Percentiles rank a stretch among this genome's conserved stretches.
Conservation (phyloP, 1,140 invertebrate species). For the Anoplolepis gracilipes region DNA sequence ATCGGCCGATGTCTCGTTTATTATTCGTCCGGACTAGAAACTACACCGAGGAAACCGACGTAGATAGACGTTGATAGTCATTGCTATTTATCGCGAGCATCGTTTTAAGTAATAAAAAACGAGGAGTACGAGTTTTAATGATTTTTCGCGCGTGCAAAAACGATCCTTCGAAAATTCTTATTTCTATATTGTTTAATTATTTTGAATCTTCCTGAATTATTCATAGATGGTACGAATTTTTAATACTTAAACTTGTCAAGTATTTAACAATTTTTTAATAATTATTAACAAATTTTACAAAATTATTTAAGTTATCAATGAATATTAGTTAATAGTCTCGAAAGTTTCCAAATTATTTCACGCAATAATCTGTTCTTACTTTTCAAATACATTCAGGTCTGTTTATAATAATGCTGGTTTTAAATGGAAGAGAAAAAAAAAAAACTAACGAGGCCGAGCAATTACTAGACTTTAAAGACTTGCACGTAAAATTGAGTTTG, state of each 20-base stretch:
- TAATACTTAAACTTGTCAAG: no score
- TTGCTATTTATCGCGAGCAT: neutral
- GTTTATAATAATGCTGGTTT: neutral
- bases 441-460: neutral
- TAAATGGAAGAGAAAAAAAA: neutral
- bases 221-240: no score
- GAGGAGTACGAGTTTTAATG: neutral
- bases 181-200: neutral
- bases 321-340: neutral
- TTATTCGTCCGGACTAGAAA: conserved; percentile 37
- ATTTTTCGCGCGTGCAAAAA: neutral
- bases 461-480: neutral
- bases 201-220: neutral
- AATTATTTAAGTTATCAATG: neutral
- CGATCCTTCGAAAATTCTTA: neutral
- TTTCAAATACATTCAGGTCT: neutral
- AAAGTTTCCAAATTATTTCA: neutral
- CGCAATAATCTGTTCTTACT: neutral
- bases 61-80: no score
- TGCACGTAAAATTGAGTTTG: neutral
- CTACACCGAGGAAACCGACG: neutral
- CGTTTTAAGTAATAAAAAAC: conserved; percentile 18
- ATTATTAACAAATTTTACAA: neutral
- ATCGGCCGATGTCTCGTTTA: conserved; percentile 50
- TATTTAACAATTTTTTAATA: no score